phyloP scores from a whole-genome alignment of 1,140 invertebrate species.

The Nomia melanderi region DNA sequence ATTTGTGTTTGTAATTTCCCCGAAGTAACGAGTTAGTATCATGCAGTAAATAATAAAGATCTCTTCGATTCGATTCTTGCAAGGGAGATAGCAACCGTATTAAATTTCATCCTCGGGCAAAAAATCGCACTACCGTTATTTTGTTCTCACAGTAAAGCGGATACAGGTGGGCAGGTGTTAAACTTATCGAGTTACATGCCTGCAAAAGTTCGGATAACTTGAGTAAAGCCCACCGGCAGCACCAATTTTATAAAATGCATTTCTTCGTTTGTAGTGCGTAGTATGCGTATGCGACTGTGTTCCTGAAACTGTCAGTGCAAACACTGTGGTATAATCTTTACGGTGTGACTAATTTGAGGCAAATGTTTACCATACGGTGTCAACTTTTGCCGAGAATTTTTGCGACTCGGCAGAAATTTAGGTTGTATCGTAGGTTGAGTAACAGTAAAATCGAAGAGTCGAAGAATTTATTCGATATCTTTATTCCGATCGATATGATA shows the following conservation, averaged over 20 bases:
- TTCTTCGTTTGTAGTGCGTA: constrained; percentile 37
- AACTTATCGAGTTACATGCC: constrained; percentile 68
- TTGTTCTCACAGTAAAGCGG: not conserved
- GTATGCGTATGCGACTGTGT: constrained; percentile 8
- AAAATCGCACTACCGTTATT: not conserved
- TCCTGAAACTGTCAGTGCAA: constrained; percentile 43
- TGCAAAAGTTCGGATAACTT: constrained; percentile 67
- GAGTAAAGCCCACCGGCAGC: constrained; percentile 52
- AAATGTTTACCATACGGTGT: too few species aligned
- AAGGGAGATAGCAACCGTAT: not conserved
- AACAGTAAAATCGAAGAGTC: not conserved
- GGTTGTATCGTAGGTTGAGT: not conserved
- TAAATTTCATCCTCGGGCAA: not conserved
- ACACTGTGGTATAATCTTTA: not conserved
- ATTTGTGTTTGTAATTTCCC: too few species aligned
- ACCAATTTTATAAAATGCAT: constrained; percentile 67
- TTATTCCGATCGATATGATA: not conserved
- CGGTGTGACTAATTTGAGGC: not conserved
- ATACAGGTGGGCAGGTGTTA: not conserved
- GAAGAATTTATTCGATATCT: not conserved
- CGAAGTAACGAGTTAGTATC: not conserved
- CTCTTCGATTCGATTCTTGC: not conserved
- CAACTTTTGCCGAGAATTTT: too few species aligned
- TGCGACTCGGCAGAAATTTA: not conserved
- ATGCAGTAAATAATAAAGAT: constrained; percentile 13